Conservation (phyloP, 2,797 vertebrate species). For the Neosilurus hyrtlii region DNA sequence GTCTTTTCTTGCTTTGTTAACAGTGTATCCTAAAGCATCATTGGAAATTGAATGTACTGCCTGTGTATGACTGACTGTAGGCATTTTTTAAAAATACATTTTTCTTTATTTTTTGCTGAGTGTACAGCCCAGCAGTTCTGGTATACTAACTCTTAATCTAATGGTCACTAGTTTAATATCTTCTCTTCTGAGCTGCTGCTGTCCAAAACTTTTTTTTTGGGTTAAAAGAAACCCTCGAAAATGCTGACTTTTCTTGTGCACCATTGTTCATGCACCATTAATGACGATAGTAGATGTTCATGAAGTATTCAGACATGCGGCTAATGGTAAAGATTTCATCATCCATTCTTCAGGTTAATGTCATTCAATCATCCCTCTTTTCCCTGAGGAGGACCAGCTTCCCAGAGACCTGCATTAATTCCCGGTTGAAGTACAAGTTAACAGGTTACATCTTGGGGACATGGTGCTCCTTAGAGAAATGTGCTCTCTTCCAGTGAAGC, state of each 20-base stretch:
- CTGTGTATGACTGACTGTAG: too few relatives aligned
- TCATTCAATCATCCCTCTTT: conserved; percentile 12
- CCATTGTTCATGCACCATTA: not conserved
- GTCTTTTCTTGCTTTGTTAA: too few relatives aligned
- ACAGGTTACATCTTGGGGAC: conserved; percentile 38
- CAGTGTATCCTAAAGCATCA: too few relatives aligned
- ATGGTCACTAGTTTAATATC: not conserved
- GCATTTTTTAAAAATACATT: too few relatives aligned
- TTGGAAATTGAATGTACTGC: too few relatives aligned
- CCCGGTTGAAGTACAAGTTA: conserved; percentile 30
- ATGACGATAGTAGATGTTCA: not conserved
- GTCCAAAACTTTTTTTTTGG: not conserved
- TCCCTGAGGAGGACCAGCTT: conserved; percentile 1
- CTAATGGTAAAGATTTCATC: conserved; percentile 7
- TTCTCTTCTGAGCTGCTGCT: not conserved
- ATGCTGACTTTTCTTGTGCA: not conserved
- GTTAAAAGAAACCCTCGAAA: not conserved
- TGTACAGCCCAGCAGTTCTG: not conserved
- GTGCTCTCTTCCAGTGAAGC: conserved; percentile 26
- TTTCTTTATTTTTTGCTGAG: not conserved
- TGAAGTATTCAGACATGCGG: conserved; percentile 11
- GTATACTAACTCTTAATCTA: not conserved
- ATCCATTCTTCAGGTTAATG: not conserved
- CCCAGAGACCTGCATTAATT: conserved; percentile 9
- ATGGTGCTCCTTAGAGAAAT: conserved; percentile 29